Percentiles rank a stretch among this genome's conserved stretches.
phyloP scores from a whole-genome alignment of 1,140 invertebrate species.

The Psix sp. region DNA sequence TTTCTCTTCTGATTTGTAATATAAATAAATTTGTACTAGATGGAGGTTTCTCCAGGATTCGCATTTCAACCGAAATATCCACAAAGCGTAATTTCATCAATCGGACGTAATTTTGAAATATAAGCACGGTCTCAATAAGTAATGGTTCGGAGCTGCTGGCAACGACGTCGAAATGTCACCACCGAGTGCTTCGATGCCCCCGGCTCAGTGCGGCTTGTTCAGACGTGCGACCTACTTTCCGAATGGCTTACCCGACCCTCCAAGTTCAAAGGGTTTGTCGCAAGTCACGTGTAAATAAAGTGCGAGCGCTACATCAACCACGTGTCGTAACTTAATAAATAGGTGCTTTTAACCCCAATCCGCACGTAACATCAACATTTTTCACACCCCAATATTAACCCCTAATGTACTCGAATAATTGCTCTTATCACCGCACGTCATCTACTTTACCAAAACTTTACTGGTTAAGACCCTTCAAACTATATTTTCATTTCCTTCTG shows the following conservation, averaged over 20 bases:
- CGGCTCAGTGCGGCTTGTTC: slow-evolving; percentile 7
- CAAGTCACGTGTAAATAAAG: slow-evolving; percentile 66
- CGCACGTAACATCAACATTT: slow-evolving; percentile 23
- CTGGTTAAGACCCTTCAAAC: neutral
- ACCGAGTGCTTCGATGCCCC: slow-evolving; percentile 30
- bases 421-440: slow-evolving; percentile 3
- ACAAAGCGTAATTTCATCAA: slow-evolving; percentile 9
- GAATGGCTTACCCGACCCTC: slow-evolving; percentile 63
- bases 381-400: slow-evolving; percentile 15
- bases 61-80: slow-evolving; percentile 1
- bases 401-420: slow-evolving; percentile 17
- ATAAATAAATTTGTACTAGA: no score
- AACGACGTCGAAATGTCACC: slow-evolving; percentile 51
- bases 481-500: neutral
- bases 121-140: neutral
- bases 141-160: slow-evolving; percentile 25
- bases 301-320: slow-evolving; percentile 50
- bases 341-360: slow-evolving; percentile 37
- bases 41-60: neutral
- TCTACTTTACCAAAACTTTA: neutral
- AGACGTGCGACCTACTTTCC: slow-evolving; percentile 68
- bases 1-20: no score
- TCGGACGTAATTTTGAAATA: slow-evolving; percentile 22
- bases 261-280: slow-evolving; percentile 67
- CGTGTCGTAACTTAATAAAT: slow-evolving; percentile 51